Evolutionary conservation across 2,113 vertebrate genomes (phyloP), one percentile per base, ranked within the genome.

Genomic region (Microcebus murinus): DNA sequence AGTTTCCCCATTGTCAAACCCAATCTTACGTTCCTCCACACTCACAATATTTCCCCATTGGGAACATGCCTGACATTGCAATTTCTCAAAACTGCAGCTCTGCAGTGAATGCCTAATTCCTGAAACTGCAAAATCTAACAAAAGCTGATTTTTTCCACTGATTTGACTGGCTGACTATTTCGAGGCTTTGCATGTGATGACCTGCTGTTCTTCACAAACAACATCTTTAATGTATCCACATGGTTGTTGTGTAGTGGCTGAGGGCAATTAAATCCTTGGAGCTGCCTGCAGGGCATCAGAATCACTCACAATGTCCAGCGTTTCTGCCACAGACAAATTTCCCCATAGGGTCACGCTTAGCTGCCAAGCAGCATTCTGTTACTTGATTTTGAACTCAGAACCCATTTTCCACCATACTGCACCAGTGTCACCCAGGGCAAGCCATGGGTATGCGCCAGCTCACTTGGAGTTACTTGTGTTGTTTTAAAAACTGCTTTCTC

Each of bases 1-100:
- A 98, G 95, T 83, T 55, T 95, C 91, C 79, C 91, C 97, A 87
- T 77, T 91, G 97, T 98, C 98, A 96, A 88, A 39, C 95, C 94
- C 92, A 25, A 77, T 97, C 97, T 96, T n/a, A 88, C 93, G 93
- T 85, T 96, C 94, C 97, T 93, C 90, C 95, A 82, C 97, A 87
- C 93, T 97, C 97, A 97, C 98, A 98, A 97, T 97, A 96, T 97
- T 97, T 97, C 96, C 98, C 98, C 98, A 95, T 92, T 97, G 98
- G 97, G 97, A 98, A 97, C 98, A 93, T 48, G 96, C 95, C 98
- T 98, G 98, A 98, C 98, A 97, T 82, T 94, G 97, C 98, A 95
- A 90, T 98, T 98, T 97, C 96, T 97, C 96, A 97, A 96, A 98
- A 95, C 98, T 96, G 97, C 97, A 97, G 97, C 97, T 98, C 97